Base-by-base conservation (phyloP, 2,888 invertebrate species). In the Diplazon laetatorius region DNA sequence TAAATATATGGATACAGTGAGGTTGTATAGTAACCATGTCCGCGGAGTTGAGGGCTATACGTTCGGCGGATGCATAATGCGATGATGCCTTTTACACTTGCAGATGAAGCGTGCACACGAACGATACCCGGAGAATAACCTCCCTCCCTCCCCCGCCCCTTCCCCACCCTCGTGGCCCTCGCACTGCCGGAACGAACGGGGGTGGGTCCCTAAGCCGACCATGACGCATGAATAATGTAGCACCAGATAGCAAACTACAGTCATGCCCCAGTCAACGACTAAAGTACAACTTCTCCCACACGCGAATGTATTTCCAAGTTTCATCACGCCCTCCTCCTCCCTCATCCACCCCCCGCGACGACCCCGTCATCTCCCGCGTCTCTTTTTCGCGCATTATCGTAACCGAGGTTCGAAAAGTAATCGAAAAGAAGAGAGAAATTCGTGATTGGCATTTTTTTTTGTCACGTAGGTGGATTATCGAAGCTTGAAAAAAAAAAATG, bases 201-300 rank as follows among this genome's bases (percentile, higher is more conserved):
- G 25, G 46, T 52, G 63, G 70, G 60, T 65, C 75, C 55, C 65
- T 75, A 57, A 80, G 75, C 68, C 76, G 75, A 73, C 80, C 78
- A 60, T 80, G 66, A 75, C 73, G 25, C 81, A 86, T 86, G 86
- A 86, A 87, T 86, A 84, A 87, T 85, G 85, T 81, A 86, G 70
- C 66, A 72, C 65, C 37, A 22, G 76, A 70, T 30, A 30, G 72
- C 74, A 78, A 81, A 76, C 69, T 57, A 72, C 62, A 62, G 66
- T 59, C 78, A 79, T 76, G 78, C 74, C 60, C 77, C 75, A 78
- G 78, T 77, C 76, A 76, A 78, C 76, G 75, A 55, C 16, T 60
- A 48, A 39, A 18, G 50, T 42, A 57, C 76, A 73, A 63, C 42
- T 46, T 30, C 35, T 50, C 44, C 20, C 52, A 18, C 18, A 46